Percentiles rank a stretch among this genome's conserved stretches.
These are phyloP conservation scores for Haemorhous mexicanus DNA, from an alignment of 2,113 vertebrate species.

Conservation along the genomic window DNA sequence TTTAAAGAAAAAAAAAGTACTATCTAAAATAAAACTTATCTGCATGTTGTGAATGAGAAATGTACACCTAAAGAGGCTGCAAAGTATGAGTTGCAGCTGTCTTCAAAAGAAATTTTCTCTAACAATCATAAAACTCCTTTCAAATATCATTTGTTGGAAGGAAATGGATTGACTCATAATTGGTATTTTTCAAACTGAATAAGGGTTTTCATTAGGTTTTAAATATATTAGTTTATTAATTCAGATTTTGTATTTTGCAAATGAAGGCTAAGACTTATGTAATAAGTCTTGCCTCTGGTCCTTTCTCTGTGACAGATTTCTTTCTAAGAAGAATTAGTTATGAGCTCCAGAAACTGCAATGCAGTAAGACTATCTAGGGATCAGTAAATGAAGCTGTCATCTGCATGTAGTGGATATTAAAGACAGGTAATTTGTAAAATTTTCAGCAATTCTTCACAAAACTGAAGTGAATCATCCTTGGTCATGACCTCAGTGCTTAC, in stretches of 20 bases:
- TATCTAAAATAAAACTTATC: neutral
- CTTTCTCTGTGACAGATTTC: neutral
- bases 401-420: neutral
- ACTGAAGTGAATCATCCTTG: neutral
- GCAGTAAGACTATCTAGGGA: neutral
- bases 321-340: neutral
- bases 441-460: neutral
- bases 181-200: neutral
- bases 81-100: neutral
- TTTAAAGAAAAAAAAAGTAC: neutral
- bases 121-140: neutral
- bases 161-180: neutral
- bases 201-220: neutral
- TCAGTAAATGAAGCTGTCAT: neutral
- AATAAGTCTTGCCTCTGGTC: neutral
- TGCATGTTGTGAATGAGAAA: neutral
- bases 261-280: neutral
- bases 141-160: neutral
- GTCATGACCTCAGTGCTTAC: neutral
- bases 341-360: neutral
- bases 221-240: slow-evolving; percentile 7
- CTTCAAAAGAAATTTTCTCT: neutral
- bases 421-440: neutral
- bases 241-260: neutral
- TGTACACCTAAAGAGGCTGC: neutral